Evolutionary conservation across 2,113 vertebrate genomes (phyloP).

Genomic region (Benitochromis conjunctus): DNA sequence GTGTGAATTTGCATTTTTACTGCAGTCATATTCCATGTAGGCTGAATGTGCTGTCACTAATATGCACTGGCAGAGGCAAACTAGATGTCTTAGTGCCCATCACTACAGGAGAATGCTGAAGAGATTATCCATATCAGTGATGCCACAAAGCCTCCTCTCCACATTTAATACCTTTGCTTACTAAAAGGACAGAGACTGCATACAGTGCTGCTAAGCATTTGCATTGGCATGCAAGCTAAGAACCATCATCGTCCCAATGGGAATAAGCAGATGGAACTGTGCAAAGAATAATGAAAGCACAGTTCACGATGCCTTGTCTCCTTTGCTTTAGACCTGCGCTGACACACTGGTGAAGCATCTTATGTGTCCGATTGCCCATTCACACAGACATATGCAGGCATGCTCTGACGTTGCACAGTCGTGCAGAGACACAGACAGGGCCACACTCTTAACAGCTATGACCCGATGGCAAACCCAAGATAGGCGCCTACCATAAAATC

Average conservation of each 20-base stretch:
- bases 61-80: constrained; percentile 36
- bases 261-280: constrained; percentile 35
- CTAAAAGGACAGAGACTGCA: constrained; percentile 32
- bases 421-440: background rate
- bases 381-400: background rate
- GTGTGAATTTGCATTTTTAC: background rate
- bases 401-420: background rate
- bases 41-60: constrained; percentile 32
- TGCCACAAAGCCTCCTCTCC: constrained; percentile 35
- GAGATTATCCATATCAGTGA: constrained; percentile 49
- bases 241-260: constrained; percentile 16
- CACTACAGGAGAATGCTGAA: constrained; percentile 43
- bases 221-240: constrained; percentile 38
- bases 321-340: background rate
- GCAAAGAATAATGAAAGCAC: constrained; percentile 26
- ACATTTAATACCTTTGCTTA: constrained; percentile 50
- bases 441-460: background rate
- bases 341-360: background rate
- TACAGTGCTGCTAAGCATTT: constrained; percentile 21
- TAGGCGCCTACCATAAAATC: background rate
- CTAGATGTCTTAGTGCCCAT: constrained; percentile 39
- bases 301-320: constrained; percentile 15
- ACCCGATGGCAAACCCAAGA: background rate
- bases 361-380: background rate
- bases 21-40: constrained; percentile 16